Conservation (phyloP, 2,888 invertebrate genomes). For the Diplolepis rosae region DNA sequence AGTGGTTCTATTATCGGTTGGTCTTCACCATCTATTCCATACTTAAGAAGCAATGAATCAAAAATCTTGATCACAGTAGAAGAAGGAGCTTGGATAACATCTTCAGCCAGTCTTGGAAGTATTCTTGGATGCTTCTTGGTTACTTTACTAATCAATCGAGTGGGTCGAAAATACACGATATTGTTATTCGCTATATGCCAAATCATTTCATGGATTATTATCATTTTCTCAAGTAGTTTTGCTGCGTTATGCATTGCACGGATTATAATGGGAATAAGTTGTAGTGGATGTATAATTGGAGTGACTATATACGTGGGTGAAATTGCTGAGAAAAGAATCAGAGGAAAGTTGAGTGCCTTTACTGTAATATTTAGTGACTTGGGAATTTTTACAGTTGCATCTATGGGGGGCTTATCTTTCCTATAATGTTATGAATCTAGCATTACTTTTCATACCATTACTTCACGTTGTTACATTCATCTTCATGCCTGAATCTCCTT, state of each 20-base stretch:
- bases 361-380: constrained; percentile 75
- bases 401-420: constrained; percentile 65
- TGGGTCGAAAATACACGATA: constrained; percentile 64
- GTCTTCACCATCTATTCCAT: constrained; percentile 64
- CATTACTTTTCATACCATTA: constrained; percentile 76
- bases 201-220: constrained; percentile 62
- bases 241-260: constrained; percentile 69
- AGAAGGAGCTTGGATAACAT: constrained; percentile 66
- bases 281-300: constrained; percentile 73
- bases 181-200: constrained; percentile 60
- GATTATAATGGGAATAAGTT: constrained; percentile 73
- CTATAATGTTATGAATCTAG: constrained; percentile 75
- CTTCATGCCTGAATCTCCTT: constrained; percentile 81
- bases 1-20: constrained; percentile 63
- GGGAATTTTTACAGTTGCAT: constrained; percentile 48
- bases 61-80: constrained; percentile 57
- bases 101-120: constrained; percentile 61
- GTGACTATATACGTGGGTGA: constrained; percentile 79
- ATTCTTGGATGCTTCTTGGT: constrained; percentile 60
- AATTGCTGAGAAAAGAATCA: constrained; percentile 76
- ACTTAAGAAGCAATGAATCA: constrained; percentile 54
- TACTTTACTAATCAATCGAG: constrained; percentile 57
- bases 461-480: constrained; percentile 77
- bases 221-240: constrained; percentile 57
- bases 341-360: constrained; percentile 77